Percentiles rank a stretch among this genome's conserved stretches.
These are phyloP conservation scores for Coryphaenoides rupestris DNA, from an alignment of 2,113 vertebrate species.

Conservation along the genomic window DNA sequence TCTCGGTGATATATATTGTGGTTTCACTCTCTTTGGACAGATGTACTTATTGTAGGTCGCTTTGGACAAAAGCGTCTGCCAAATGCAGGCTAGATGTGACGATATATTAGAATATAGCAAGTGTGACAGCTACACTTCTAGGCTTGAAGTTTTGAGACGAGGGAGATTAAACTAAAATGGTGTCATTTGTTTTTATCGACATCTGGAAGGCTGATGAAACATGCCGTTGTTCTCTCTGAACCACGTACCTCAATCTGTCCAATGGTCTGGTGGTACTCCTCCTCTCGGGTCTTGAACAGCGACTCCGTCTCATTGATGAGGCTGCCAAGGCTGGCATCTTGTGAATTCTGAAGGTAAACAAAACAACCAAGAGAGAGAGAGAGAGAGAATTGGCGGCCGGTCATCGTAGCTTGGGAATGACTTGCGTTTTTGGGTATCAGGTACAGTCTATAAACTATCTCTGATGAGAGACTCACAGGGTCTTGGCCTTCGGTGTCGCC, in stretches of 20 bases:
- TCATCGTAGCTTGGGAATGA: no score
- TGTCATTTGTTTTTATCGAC: background rate
- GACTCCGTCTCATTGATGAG: slow-evolving; percentile 94
- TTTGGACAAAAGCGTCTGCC: no score
- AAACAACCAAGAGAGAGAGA: background rate
- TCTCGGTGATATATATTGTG: no score
- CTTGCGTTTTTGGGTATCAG: background rate
- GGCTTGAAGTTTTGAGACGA: no score
- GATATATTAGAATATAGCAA: no score
- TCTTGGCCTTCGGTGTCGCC: slow-evolving; percentile 74
- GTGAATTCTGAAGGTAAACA: slow-evolving; percentile 57
- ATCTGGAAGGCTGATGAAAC: no score
- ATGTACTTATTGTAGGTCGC: no score
- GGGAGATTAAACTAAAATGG: no score
- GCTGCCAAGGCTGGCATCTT: slow-evolving; percentile 91
- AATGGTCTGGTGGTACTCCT: slow-evolving; percentile 96
- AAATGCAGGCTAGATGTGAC: no score
- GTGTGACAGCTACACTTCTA: no score
- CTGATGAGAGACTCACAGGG: slow-evolving; percentile 54
- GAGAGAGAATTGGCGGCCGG: background rate
- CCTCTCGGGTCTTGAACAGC: slow-evolving; percentile 93
- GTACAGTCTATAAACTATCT: background rate
- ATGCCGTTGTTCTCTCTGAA: background rate
- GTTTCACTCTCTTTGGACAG: no score
- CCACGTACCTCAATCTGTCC: slow-evolving; percentile 91